Percentiles rank a stretch among this genome's conserved stretches.
phyloP scores from a whole-genome alignment of 2,797 vertebrate genomes.

The Myripristis murdjan region DNA sequence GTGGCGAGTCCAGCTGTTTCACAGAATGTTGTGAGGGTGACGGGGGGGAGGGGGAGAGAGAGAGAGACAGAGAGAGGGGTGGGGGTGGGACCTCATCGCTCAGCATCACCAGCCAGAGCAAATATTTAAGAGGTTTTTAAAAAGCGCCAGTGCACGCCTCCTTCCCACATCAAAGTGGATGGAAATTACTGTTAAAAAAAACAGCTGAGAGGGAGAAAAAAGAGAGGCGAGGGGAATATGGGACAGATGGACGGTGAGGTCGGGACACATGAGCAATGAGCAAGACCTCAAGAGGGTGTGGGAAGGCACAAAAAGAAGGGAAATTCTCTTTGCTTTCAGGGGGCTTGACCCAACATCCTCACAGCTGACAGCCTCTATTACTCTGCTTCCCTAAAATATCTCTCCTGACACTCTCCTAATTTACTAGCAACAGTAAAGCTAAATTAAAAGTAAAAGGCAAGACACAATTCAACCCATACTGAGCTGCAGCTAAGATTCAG shows the following conservation, averaged over 20 bases:
- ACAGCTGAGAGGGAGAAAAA: conserved; percentile 52
- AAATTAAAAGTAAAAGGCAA: too few relatives aligned
- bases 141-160: conserved; percentile 46
- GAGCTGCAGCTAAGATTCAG: conserved; percentile 7
- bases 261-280: neutral
- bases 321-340: too few relatives aligned
- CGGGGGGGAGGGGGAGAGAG: conserved; percentile 2
- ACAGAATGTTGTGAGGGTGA: conserved; percentile 15
- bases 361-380: too few relatives aligned
- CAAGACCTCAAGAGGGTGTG: neutral
- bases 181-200: conserved; percentile 61
- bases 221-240: conserved; percentile 10
- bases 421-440: conserved; percentile 7
- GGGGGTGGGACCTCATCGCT: conserved; percentile 15
- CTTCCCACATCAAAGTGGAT: conserved; percentile 68
- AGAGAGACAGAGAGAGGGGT: neutral
- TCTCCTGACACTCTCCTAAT: too few relatives aligned
- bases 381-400: too few relatives aligned
- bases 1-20: conserved; percentile 49
- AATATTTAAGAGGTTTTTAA: conserved; percentile 69
- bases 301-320: neutral
- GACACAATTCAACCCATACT: conserved; percentile 29
- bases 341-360: too few relatives aligned
- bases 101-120: conserved; percentile 63
- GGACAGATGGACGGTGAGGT: neutral